Evolutionary conservation across 2,113 vertebrate genomes (phyloP).

Genomic region (Vireo altiloquus): DNA sequence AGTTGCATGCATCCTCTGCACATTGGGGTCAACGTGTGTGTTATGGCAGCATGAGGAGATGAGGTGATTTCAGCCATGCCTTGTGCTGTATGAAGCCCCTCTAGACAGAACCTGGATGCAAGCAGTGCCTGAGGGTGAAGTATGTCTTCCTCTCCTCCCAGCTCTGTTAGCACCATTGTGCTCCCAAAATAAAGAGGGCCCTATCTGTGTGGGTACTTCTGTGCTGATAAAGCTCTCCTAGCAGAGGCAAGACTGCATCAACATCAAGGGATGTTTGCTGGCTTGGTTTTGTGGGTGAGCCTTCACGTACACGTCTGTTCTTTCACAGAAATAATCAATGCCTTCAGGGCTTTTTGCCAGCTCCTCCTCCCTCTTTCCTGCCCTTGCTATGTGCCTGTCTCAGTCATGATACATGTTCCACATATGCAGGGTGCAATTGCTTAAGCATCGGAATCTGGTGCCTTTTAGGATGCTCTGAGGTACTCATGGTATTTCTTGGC

Average conservation of each 20-base stretch:
- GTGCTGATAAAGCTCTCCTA: neutral
- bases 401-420: neutral
- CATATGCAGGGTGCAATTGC: neutral
- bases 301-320: neutral
- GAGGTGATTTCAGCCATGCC: neutral
- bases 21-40: accelerated
- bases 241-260: neutral
- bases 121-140: neutral
- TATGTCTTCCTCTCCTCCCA: neutral
- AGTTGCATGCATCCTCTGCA: neutral
- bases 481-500: neutral
- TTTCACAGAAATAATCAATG: neutral
- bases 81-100: neutral
- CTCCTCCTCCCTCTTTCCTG: neutral
- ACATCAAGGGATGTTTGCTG: neutral
- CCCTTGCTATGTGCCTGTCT: neutral
- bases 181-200: neutral
- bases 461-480: neutral
- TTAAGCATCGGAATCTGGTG: neutral
- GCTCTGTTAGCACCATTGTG: neutral
- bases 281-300: neutral
- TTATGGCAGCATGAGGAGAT: neutral
- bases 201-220: neutral
- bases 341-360: neutral
- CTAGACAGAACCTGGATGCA: neutral